Percentiles rank a stretch among this genome's conserved stretches.
Conservation (phyloP, 2,797 vertebrate genomes). For the Neosilurus mollespiculum region DNA sequence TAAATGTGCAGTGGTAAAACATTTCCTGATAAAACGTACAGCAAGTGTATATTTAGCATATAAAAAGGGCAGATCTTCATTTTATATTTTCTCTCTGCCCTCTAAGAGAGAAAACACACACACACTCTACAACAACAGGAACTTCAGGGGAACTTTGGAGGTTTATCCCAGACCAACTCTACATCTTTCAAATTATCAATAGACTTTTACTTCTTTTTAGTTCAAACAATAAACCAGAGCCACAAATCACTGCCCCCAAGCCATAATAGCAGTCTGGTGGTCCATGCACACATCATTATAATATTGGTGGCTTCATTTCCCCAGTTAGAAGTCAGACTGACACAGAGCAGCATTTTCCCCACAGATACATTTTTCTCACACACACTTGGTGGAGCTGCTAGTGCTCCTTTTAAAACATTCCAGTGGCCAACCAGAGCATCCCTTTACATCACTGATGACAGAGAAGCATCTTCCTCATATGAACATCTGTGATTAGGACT, state of each 20-base stretch:
- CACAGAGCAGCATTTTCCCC: conserved; percentile 10
- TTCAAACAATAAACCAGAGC: conserved; percentile 37
- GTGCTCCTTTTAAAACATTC: conserved; percentile 26
- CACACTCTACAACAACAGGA: conserved; percentile 15
- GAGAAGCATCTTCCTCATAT: conserved; percentile 50
- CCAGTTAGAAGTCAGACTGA: not conserved
- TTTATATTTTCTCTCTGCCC: not conserved
- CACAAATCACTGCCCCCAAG: conserved; percentile 42
- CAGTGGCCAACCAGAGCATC: conserved; percentile 43
- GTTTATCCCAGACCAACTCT: not conserved
- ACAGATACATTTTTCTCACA: conserved; percentile 7
- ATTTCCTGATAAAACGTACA: not conserved
- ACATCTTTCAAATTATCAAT: conserved; percentile 23
- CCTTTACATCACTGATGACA: conserved; percentile 60
- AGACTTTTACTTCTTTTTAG: conserved; percentile 20
- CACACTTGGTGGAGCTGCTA: not conserved
- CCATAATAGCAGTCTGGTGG: conserved; percentile 44
- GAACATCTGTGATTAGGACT: conserved; percentile 39
- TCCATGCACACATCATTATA: conserved; percentile 5
- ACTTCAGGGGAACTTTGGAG: not conserved
- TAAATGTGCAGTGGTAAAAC: too few relatives aligned
- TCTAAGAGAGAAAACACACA: conserved; percentile 37
- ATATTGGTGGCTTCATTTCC: conserved; percentile 23
- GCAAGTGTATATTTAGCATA: not conserved
- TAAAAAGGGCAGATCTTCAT: not conserved